A percentile compares a stretch with the other conserved stretches of the same genome.
These are phyloP conservation scores for Pseudomyrmex pallidus DNA, from an alignment of 1,140 invertebrate genomes.

Conservation along the genomic window DNA sequence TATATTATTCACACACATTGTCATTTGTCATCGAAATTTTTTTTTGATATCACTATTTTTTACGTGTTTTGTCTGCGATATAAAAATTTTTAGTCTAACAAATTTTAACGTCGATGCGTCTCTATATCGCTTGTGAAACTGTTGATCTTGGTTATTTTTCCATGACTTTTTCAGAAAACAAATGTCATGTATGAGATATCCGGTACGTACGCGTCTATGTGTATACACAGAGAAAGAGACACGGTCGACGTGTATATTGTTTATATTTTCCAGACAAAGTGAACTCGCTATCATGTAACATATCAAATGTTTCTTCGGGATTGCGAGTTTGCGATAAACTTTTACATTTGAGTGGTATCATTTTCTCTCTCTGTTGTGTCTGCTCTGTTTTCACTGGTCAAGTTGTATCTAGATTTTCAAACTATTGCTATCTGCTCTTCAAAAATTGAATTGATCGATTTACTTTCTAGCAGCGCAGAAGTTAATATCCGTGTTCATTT, in stretches of 20 bases:
- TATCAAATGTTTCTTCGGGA: conserved; percentile 51
- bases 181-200: conserved; percentile 15
- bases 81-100: background rate
- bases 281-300: conserved; percentile 42
- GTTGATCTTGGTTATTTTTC: conserved; percentile 38
- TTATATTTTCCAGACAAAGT: conserved; percentile 42
- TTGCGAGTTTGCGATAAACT: conserved; percentile 47
- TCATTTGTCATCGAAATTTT: conserved; percentile 1
- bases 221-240: background rate
- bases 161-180: conserved; percentile 38
- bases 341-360: conserved; percentile 40
- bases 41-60: conserved; percentile 2
- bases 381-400: conserved; percentile 15
- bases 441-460: conserved; percentile 45
- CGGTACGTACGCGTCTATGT: background rate
- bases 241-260: background rate
- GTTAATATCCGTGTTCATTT: conserved; percentile 51
- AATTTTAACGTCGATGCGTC: conserved; percentile 7
- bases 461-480: conserved; percentile 23
- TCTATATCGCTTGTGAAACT: background rate
- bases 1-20: no score
- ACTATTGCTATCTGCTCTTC: conserved; percentile 1
- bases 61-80: background rate
- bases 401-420: conserved; percentile 32
- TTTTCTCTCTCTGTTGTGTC: background rate